A percentile compares a stretch with the other conserved stretches of the same genome.
Conservation (phyloP, 2,113 vertebrate genomes). For the Rhagologus leucostigma region DNA sequence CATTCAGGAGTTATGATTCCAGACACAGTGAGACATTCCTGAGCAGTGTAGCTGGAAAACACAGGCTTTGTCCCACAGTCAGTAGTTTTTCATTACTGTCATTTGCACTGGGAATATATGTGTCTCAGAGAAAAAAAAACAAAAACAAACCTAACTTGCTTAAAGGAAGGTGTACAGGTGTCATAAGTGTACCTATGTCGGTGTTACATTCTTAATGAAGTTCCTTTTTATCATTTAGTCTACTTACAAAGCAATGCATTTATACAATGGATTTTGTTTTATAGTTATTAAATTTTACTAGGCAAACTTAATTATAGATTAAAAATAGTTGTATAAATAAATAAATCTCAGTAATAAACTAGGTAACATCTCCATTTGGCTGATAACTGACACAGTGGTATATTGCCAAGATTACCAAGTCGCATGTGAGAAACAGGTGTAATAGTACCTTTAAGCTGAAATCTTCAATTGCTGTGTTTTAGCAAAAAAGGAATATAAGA, state of each 20-base stretch:
- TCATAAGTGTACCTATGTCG: not conserved
- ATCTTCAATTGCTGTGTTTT: not conserved
- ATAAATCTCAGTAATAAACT: not conserved
- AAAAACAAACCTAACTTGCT: fast-evolving
- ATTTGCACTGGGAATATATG: not conserved
- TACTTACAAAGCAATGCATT: not conserved
- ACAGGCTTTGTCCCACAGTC: not conserved
- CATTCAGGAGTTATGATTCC: not conserved
- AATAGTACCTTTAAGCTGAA: not conserved
- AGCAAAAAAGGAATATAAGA: not conserved
- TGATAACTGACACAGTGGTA: not conserved
- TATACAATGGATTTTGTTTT: not conserved
- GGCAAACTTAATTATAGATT: not conserved
- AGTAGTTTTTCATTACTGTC: not conserved
- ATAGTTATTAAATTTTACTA: not conserved
- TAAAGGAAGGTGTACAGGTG: not conserved
- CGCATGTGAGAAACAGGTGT: not conserved
- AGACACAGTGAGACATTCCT: not conserved
- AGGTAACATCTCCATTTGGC: not conserved
- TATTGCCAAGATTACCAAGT: not conserved
- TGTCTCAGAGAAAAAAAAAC: not conserved
- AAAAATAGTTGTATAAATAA: not conserved
- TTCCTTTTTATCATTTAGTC: not conserved
- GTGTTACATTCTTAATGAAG: not conserved
- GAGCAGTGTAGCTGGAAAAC: not conserved